Base-by-base conservation (phyloP, 2,888 invertebrate genomes). In the Drosophila mimica region DNA sequence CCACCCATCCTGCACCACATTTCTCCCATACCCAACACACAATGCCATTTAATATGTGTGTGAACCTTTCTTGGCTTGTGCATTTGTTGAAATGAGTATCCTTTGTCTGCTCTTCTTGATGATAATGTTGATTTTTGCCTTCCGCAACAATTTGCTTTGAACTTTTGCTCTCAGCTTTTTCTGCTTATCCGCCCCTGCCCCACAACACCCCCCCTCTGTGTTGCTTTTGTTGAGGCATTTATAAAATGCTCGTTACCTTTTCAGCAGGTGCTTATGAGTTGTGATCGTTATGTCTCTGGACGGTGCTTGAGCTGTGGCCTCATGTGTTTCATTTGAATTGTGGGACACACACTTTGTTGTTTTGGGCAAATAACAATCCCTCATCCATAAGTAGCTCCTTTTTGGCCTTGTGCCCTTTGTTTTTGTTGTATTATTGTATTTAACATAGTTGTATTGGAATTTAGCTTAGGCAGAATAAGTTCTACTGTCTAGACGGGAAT, bases 131-230 rank as follows among this genome's bases (percentile, higher is more conserved):
- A 90, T 90, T 86, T 83, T 85, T 86, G 90, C 78, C 90, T 87
- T 90, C 90, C 87, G 88, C 90, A 86, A 87, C 89, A 90, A 87
- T 86, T 87, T 90, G 87, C 90, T 87, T 90, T 90, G 90, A 87
- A 85, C 88, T 83, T 76, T 67, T 57, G 38, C 61, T 65, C 58
- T 65, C 36, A 31, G 25, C 13, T 30, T 20, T 28, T 25, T 46
- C 2, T 7, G 20, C 2, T 15, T 25, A 46, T 46, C 20, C 46
- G 20, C 25, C 28, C n/a, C 52, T 17, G n/a, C 15, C 15, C 34
- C 8, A 15, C 4, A 1, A 13, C 13, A 36, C 5, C 15, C 6
- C 8, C 0, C 4, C 20, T 43, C 28, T 33, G 38, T 54, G 58
- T 57, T 17, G 62, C 70, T 62, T 66, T 71, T 76, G 67, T 83